Evolutionary conservation across 2,797 vertebrate species (phyloP).

Genomic region (Sebastes diaconus): DNA sequence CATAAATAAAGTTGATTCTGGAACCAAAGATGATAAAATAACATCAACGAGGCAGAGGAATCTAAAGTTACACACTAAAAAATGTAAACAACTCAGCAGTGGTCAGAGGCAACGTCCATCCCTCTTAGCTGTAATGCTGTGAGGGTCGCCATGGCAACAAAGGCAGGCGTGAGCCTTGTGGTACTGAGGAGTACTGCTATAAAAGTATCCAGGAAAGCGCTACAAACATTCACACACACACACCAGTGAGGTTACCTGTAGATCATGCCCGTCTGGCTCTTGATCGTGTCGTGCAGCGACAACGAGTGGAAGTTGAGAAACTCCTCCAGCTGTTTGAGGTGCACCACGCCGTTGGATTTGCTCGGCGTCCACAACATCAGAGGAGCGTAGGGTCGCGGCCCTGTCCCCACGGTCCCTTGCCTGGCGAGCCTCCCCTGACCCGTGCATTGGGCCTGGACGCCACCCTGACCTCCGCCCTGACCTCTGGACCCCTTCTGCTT

Average conservation of each 20-base stretch:
- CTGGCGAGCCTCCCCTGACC: slow-evolving; percentile 61
- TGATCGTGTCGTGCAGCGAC: slow-evolving; percentile 84
- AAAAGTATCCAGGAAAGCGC: background rate
- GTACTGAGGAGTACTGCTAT: no score
- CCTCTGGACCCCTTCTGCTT: slow-evolving; percentile 76
- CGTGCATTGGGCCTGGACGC: slow-evolving; percentile 63
- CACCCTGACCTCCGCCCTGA: slow-evolving; percentile 46
- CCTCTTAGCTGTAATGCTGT: background rate
- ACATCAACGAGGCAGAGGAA: background rate
- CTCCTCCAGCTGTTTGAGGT: slow-evolving; percentile 86
- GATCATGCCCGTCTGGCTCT: slow-evolving; percentile 81
- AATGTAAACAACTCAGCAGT: background rate
- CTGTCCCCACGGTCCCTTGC: slow-evolving; percentile 33
- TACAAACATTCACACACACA: background rate
- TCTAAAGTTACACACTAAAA: background rate
- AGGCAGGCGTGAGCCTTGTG: background rate
- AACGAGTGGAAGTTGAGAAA: slow-evolving; percentile 88
- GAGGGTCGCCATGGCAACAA: slow-evolving; percentile 7
- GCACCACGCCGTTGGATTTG: slow-evolving; percentile 56
- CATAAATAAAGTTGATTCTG: background rate
- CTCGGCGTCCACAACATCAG: slow-evolving; percentile 71
- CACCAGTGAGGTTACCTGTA: slow-evolving; percentile 77
- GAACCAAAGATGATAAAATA: background rate
- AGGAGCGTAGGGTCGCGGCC: slow-evolving; percentile 53
- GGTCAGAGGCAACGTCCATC: background rate